Conservation (phyloP, 2,113 vertebrate species). For the Ibidorhyncha struthersii region DNA sequence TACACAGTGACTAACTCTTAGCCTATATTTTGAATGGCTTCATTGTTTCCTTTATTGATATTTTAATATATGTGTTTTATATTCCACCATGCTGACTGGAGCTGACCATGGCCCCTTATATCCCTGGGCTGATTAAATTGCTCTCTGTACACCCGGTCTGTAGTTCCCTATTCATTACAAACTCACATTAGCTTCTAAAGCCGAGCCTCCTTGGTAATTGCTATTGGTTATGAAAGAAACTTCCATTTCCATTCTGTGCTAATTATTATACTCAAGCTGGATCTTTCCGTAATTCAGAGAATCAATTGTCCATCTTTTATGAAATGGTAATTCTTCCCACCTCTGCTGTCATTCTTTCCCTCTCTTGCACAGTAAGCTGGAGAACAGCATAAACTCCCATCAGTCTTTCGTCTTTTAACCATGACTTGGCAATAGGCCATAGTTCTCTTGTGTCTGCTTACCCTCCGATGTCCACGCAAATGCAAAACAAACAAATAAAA, state of each 20-base stretch:
- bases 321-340: background rate
- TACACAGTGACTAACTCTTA: background rate
- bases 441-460: background rate
- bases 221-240: background rate
- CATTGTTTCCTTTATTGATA: background rate
- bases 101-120: background rate
- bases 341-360: background rate
- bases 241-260: background rate
- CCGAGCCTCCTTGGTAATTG: background rate
- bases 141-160: background rate
- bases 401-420: background rate
- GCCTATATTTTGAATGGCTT: background rate
- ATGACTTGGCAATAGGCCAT: fast-evolving
- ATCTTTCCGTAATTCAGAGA: background rate
- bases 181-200: background rate
- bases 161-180: background rate
- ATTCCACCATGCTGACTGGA: background rate
- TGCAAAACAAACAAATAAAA: background rate
- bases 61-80: background rate
- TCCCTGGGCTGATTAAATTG: background rate
- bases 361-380: background rate
- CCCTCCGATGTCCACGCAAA: background rate
- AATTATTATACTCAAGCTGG: background rate
- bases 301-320: background rate
- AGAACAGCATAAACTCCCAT: background rate